Percentiles rank a stretch among this genome's conserved stretches.
These are phyloP conservation scores for Aphidius colemani DNA, from an alignment of 2,888 invertebrate species.

Conservation along the genomic window DNA sequence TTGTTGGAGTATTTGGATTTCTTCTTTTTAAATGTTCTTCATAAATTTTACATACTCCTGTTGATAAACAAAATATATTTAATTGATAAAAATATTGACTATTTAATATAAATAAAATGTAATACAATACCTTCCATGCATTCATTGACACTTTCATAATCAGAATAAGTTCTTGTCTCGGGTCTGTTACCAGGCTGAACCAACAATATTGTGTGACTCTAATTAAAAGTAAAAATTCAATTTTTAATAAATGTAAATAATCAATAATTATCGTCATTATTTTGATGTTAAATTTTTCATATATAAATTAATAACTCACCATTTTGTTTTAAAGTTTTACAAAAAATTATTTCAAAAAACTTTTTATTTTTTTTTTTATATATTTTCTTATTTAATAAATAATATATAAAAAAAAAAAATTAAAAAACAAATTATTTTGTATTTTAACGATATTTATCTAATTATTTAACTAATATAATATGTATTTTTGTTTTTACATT, in stretches of 20 bases:
- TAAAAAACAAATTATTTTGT: slow-evolving; percentile 1
- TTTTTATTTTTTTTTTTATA: not conserved
- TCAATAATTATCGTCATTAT: too few species aligned
- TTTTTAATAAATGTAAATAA: slow-evolving; percentile 24
- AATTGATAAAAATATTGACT: slow-evolving; percentile 8
- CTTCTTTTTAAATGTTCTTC: slow-evolving; percentile 96
- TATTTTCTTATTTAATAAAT: not conserved
- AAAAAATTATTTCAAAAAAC: not conserved
- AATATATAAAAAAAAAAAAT: not conserved
- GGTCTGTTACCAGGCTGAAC: slow-evolving; percentile 93
- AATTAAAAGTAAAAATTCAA: slow-evolving; percentile 54
- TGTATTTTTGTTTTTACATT: too few species aligned
- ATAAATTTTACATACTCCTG: slow-evolving; percentile 95
- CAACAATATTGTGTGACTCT: slow-evolving; percentile 96
- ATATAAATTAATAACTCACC: slow-evolving; percentile 1
- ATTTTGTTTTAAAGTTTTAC: slow-evolving; percentile 13
- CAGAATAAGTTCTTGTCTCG: slow-evolving; percentile 96
- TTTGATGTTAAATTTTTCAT: not conserved
- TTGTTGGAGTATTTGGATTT: slow-evolving; percentile 94
- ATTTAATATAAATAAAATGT: slow-evolving; percentile 7
- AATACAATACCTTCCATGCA: slow-evolving; percentile 84
- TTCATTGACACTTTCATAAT: slow-evolving; percentile 97
- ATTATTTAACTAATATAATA: too few species aligned
- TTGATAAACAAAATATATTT: slow-evolving; percentile 29
- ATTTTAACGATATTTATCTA: not conserved